phyloP scores from a whole-genome alignment of 2,888 invertebrate genomes.

The Clusia tigrina region DNA sequence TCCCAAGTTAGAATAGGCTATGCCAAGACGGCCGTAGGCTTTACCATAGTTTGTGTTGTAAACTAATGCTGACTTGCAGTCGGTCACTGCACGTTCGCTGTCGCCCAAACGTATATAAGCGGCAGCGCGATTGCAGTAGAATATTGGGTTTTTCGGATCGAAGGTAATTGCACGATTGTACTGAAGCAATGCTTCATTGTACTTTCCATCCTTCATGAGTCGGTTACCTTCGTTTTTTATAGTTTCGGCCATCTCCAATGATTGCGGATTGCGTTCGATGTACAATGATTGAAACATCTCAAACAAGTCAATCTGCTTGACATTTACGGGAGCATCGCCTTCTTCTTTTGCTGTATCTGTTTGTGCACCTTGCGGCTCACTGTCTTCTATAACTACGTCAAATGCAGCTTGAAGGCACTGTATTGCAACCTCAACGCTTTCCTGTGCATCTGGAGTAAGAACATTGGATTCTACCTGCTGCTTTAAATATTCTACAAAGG shows the following conservation, averaged over 20 bases:
- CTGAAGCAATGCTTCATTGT: conserved; percentile 80
- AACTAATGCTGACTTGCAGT: conserved; percentile 87
- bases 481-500: conserved; percentile 60
- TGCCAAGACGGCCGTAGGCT: conserved; percentile 88
- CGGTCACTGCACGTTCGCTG: conserved; percentile 84
- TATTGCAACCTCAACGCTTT: conserved; percentile 84
- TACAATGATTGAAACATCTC: conserved; percentile 64
- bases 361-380: conserved; percentile 31
- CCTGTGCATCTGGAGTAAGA: conserved; percentile 59
- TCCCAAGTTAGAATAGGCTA: conserved; percentile 85
- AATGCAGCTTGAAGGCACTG: conserved; percentile 95
- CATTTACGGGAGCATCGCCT: conserved; percentile 30
- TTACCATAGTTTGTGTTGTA: conserved; percentile 93
- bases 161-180: conserved; percentile 89
- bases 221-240: conserved; percentile 88
- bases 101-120: conserved; percentile 90
- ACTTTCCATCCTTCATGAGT: conserved; percentile 85
- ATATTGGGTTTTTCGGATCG: conserved; percentile 90
- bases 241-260: conserved; percentile 77
- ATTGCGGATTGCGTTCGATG: conserved; percentile 66
- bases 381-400: conserved; percentile 67
- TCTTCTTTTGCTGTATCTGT: conserved; percentile 32
- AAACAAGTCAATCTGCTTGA: conserved; percentile 63
- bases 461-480: conserved; percentile 53
- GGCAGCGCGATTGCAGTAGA: conserved; percentile 97